Conservation (phyloP, 2,113 vertebrate genomes). For the Struthidea cinerea region DNA sequence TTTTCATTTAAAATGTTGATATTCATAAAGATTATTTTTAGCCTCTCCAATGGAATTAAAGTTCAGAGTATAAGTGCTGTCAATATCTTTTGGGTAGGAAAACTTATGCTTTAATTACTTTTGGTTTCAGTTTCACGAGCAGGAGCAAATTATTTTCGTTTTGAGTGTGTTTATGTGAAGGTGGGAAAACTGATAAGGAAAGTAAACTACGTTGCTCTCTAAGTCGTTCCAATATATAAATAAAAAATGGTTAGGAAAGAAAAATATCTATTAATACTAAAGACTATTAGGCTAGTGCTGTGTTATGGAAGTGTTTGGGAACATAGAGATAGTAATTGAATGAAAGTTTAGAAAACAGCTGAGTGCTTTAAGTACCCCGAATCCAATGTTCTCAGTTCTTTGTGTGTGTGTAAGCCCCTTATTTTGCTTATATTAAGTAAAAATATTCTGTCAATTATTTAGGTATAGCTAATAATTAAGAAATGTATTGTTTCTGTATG, state of each 20-base stretch:
- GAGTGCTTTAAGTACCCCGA: background rate
- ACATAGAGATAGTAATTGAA: background rate
- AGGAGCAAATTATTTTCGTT: slow-evolving; percentile 22
- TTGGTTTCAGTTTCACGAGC: slow-evolving; percentile 26
- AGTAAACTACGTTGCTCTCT: background rate
- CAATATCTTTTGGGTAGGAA: background rate
- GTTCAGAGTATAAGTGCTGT: background rate
- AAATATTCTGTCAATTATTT: background rate
- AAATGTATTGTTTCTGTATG: background rate
- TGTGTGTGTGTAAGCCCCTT: background rate
- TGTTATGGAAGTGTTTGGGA: background rate
- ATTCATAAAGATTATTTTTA: background rate
- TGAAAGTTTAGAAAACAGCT: background rate
- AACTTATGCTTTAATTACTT: background rate
- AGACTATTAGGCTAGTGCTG: background rate
- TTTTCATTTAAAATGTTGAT: background rate
- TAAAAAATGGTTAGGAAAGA: background rate
- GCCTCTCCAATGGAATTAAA: background rate
- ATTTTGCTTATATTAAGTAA: background rate
- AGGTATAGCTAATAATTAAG: background rate
- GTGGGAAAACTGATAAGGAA: slow-evolving; percentile 50
- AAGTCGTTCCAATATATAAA: background rate
- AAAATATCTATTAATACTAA: background rate
- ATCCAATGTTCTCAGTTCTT: background rate
- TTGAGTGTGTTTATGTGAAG: slow-evolving; percentile 32